Evolutionary conservation across 2,888 invertebrate genomes (phyloP), one percentile per base, ranked within the genome.

Genomic region (Barypeithes pellucidus): DNA sequence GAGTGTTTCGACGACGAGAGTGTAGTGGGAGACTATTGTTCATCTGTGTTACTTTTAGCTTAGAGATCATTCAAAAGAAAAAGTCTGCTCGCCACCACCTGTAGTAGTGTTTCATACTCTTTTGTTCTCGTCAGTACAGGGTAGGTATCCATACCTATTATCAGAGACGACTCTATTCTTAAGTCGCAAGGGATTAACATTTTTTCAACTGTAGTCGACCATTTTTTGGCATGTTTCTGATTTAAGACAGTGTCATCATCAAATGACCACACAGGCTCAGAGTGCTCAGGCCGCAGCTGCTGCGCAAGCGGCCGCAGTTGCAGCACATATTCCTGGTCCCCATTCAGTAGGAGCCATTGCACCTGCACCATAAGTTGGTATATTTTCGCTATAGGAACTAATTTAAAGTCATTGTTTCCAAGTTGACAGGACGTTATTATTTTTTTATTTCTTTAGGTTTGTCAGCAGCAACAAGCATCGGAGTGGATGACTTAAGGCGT

Each of bases 251-350:
- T 99, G 99, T 84, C 98, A 98, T 88, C 92, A 95, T 41, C 98
- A 99, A 89, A 99, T 99, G 98, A 95, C 97, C 86, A 93, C 96
- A 77, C 95, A 98, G 86, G 98, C 98, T 45, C 95, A 96, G 33
- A 96, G 95, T 16, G 96, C 96, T 70, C 96, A 96, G 87, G 96
- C 95, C 18, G 96, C 95, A 1, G 98, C 98, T 9, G 96, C 96
- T 11, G 97, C 98, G 14, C 98, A 98, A 87, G 98, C 98, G n/a
- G 98, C 98, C 11, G 98, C 98, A 29, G 98, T 98, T 11, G 97
- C 97, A 36, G 98, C 98, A 0, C 94, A 94, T 84, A 91, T 95
- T 79, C 93, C 94, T 79, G 95, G 95, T 73, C 93, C 94, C 47
- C 92, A 92, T 83, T 89, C 90, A 61, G 91, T 91, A 18, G 91